Evolutionary conservation across 2,888 invertebrate species (phyloP), one percentile per base, ranked within the genome.

Genomic region (Caenorhabditis drosophilae): DNA sequence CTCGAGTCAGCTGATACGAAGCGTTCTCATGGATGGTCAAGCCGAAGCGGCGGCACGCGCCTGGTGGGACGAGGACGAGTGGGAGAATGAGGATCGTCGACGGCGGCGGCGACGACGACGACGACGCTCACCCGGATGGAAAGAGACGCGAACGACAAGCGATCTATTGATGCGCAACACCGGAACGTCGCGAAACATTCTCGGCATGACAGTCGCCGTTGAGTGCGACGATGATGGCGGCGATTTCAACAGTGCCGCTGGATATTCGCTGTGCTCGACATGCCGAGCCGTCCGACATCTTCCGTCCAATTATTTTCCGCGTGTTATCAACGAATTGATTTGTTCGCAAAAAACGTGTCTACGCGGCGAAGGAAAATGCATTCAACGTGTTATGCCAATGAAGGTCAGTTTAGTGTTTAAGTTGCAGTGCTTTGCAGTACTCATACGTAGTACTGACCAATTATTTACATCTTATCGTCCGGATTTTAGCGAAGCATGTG

Each of bases 181-280:
- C 0, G 70, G 70, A 20, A 58, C 62, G 4, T 57, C 63, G 2
- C n/a, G 49, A 3, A 45, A 55, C 20, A 61, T 71, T 50, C 18
- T 70, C n/a, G 75, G 75, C 36, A 72, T 72, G 57, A 75, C 75
- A 7, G 71, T 75, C 4, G 75, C 75, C 4, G 54, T 75, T 7
- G 71, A 74, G 42, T 75, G 75, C 22, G 67, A 75, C 27, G 67
- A 71, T 27, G 62, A 64, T 9, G 49, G 38, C 15, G 67, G 56
- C 11, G 60, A 68, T 15, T 57, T 60, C 47, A 58, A 57, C 12
- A 54, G 58, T 46, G 58, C 51, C 16, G 57, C 54, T n/a, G 51
- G 63, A 1, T 72, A 69, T 27, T 64, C 68, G 6, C 46, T 72
- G 16, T 72, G 72, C 46, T 52, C 67, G 11, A 69, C 68, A 6